Evolutionary conservation across 2,888 invertebrate genomes (phyloP), one percentile per base, ranked within the genome.

Genomic region (Mesoligia furuncula): DNA sequence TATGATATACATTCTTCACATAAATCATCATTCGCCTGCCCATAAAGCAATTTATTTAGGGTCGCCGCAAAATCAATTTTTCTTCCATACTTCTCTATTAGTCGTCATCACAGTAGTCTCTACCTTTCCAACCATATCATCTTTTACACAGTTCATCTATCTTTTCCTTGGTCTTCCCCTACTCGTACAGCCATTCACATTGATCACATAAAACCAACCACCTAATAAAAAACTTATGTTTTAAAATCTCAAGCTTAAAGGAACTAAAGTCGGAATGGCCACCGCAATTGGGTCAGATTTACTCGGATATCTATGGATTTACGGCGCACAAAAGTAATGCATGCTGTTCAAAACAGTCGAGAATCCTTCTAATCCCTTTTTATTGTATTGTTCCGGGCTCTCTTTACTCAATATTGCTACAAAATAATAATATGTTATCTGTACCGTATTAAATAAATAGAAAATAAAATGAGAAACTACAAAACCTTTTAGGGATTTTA

Each of bases 241-340:
- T 76, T 36, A 15, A 54, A 76, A 77, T 73, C 31, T 67, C 24
- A 27, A 72, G 57, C 51, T 78, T 66, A 15, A 15, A 27, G 11
- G 27, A 72, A 57, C 17, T 74, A 62, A 39, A 65, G 51, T 69
- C 39, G 17, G 42, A 45, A 20, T 61, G 45, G 42, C 20, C 20
- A 57, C 71, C 72, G 62, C 45, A 76, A 73, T 75, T 76, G 74
- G 45, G 59, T 75, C 70, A 64, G n/a, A 81, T 81, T n/a, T n/a
- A n/a, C n/a, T n/a, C n/a, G n/a, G n/a, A n/a, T n/a, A n/a, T n/a
- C n/a, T n/a, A n/a, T n/a, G n/a, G n/a, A n/a, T n/a, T 85, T 77
- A 76, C 45, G 51, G 20, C 62, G 64, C 24, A 62, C 64, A 54
- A 70, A 69, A 73, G n/a, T 59, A 85, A 74, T 68, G 27, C 31